Conservation (phyloP, 2,797 vertebrate species). For the Petrocephalus sullivani region DNA sequence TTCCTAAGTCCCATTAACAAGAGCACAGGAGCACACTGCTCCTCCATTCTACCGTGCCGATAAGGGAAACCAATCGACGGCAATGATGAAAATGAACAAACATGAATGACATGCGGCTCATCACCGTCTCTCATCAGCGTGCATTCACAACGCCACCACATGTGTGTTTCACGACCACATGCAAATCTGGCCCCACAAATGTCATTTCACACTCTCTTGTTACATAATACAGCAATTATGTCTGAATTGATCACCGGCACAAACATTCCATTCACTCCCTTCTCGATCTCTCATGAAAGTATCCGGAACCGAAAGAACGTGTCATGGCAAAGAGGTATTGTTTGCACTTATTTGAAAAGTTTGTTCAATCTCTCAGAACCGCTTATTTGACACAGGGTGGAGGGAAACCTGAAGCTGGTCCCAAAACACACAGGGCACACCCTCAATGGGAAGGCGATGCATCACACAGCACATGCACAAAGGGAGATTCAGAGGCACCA, state of each 20-base stretch:
- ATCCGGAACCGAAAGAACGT: background rate
- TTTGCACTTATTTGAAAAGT: background rate
- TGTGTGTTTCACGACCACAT: background rate
- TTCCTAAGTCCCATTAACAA: too few species aligned
- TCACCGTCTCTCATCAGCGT: background rate
- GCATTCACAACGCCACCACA: background rate
- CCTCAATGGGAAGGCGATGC: background rate
- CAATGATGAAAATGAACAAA: background rate
- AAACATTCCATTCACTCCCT: background rate
- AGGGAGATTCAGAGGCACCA: background rate
- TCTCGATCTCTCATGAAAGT: background rate
- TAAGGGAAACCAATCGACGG: background rate
- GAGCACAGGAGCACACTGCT: background rate
- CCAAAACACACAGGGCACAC: background rate
- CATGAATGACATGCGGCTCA: background rate
- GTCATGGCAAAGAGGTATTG: background rate
- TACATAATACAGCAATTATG: background rate
- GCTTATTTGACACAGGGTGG: background rate
- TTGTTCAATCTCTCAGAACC: conserved; percentile 6
- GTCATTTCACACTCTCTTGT: background rate
- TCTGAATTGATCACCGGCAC: background rate
- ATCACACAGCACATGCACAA: background rate
- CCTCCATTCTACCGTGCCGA: background rate
- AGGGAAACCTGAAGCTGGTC: background rate
- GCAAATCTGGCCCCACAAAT: background rate